Base-by-base conservation (phyloP, 1,140 invertebrate species). In the Sweltsa coloradensis region DNA sequence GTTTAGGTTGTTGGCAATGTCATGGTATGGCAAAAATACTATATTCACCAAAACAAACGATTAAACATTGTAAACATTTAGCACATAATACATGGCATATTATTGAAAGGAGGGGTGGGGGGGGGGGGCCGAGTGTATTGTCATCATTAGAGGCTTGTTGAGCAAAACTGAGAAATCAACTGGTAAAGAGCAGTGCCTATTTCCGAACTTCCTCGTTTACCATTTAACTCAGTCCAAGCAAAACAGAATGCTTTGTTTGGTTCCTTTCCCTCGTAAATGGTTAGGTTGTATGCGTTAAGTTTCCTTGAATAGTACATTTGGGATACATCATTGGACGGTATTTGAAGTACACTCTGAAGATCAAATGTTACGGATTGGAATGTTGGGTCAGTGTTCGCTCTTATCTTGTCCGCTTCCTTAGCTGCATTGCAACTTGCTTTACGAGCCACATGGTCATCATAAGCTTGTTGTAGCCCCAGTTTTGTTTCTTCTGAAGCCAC, bases 331-430 rank as follows among this genome's bases (percentile, higher is more conserved):
- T 18, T 9, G 16, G 6, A 42, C 14, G 37, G 41, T 11, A 53
- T 39, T 19, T 37, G 18, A n/a, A 49, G 19, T 21, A 51, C 22
- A 51, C 34, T 41, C 25, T 53, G 50, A 16, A 54, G 43, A 29
- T 51, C 52, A 45, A 53, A 53, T 18, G 50, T 41, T 1, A 26
- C 39, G 6, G 27, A 27, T 5, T 25, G 4, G 45, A 53, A 53
- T 16, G 13, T 24, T 5, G 39, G 14, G 23, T 51, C 43, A 3
- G 14, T 18, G 3, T 2, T 25, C 5, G 48, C 50, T 43, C 23
- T 41, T 51, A 41, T 34, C 14, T 34, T 45, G 21, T 45, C 22
- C 22, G 25, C 23, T 25, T 21, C 11, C 31, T 47, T 31, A 11
- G 29, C 18, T 9, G 37, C 37, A 40, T 40, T 40, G 19, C 37